Conservation (phyloP, 1,140 invertebrate species). For the Leptoteleia sp. region DNA sequence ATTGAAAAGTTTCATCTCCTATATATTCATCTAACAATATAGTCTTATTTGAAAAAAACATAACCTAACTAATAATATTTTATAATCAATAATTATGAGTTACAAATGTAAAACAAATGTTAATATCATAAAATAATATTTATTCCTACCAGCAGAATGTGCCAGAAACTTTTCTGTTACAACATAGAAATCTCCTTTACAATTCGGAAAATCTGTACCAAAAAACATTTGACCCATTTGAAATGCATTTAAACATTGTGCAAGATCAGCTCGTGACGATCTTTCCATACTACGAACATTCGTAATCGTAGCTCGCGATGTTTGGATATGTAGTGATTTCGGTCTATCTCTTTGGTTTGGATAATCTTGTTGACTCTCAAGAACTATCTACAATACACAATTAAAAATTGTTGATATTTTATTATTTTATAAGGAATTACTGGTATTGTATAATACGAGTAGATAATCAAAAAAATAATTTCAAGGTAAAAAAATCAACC, state of each 20-base stretch:
- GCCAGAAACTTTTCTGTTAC: constrained; percentile 89
- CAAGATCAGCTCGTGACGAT: constrained; percentile 87
- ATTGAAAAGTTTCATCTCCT: too few relatives aligned
- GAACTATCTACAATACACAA: constrained; percentile 84
- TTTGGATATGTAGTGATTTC: constrained; percentile 89
- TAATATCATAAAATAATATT: too few relatives aligned
- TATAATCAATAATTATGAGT: too few relatives aligned
- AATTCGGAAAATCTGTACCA: constrained; percentile 87
- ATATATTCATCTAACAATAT: too few relatives aligned
- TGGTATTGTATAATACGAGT: too few relatives aligned
- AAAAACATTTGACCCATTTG: constrained; percentile 88
- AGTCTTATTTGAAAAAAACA: too few relatives aligned
- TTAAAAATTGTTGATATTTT: too few relatives aligned
- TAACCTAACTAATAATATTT: too few relatives aligned
- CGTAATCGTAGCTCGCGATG: constrained; percentile 89
- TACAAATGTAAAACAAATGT: too few relatives aligned
- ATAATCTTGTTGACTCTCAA: constrained; percentile 86
- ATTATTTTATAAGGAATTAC: too few relatives aligned
- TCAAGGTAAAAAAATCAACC: too few relatives aligned
- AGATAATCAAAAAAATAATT: too few relatives aligned
- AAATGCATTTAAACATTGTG: constrained; percentile 87
- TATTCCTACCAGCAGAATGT: constrained; percentile 84
- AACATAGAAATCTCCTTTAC: constrained; percentile 84
- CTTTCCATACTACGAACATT: constrained; percentile 88
- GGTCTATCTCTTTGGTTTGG: constrained; percentile 90